Percentiles rank a stretch among this genome's conserved stretches.
Evolutionary conservation across 2,888 invertebrate species (phyloP).

Genomic region (Melanostoma mellinum): DNA sequence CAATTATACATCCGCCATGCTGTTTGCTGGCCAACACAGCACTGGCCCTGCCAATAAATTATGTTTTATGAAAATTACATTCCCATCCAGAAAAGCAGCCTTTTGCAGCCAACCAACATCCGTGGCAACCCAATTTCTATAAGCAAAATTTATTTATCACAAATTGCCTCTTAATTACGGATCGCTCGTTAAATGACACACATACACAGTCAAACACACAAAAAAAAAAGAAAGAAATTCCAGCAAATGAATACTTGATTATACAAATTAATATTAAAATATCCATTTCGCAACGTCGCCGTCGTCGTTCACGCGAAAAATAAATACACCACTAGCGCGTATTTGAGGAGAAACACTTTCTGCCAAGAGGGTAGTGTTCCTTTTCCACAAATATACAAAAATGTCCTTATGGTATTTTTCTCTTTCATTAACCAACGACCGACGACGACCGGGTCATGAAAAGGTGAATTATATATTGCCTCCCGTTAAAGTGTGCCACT

Average conservation of each 20-base stretch:
- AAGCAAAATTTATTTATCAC: slow-evolving; percentile 40
- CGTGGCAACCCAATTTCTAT: slow-evolving; percentile 32
- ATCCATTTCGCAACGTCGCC: slow-evolving; percentile 17
- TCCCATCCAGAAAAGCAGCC: background rate
- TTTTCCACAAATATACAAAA: slow-evolving; percentile 28
- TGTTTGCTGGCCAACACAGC: slow-evolving; percentile 18
- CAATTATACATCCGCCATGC: slow-evolving; percentile 41
- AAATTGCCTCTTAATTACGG: slow-evolving; percentile 39
- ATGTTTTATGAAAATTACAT: slow-evolving; percentile 43
- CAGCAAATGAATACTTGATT: slow-evolving; percentile 32
- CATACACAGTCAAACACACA: too few species aligned
- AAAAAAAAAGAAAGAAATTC: background rate
- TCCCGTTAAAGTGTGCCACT: slow-evolving; percentile 10
- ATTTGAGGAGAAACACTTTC: background rate
- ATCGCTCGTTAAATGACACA: slow-evolving; percentile 18
- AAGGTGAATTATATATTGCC: slow-evolving; percentile 37
- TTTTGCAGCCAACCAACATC: background rate
- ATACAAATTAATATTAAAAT: slow-evolving; percentile 33
- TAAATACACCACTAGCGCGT: too few species aligned
- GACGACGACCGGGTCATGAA: slow-evolving; percentile 31
- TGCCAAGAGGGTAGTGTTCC: background rate
- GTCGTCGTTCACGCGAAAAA: too few species aligned
- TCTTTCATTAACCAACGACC: slow-evolving; percentile 54
- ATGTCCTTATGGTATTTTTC: slow-evolving; percentile 33
- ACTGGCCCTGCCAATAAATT: slow-evolving; percentile 36